A percentile compares a stretch with the other conserved stretches of the same genome.
Conservation (phyloP, 2,113 vertebrate species). For the Sula dactylatra region DNA sequence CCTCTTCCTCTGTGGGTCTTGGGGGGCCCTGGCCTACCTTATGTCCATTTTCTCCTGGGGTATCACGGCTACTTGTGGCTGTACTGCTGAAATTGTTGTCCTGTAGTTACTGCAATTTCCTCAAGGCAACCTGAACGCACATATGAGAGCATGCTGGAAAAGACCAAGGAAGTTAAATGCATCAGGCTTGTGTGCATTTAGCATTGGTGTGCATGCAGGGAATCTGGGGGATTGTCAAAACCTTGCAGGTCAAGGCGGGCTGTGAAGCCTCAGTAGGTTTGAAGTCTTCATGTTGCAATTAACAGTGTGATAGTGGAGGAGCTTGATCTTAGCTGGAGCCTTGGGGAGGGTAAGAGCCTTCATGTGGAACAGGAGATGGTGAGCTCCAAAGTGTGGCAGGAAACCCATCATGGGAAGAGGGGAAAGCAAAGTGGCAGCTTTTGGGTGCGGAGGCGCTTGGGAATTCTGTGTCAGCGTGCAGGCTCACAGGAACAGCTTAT, state of each 20-base stretch:
- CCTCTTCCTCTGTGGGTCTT: neutral
- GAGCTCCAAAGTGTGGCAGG: neutral
- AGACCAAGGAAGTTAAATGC: neutral
- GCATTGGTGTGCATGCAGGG: rapidly evolving
- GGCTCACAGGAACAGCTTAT: neutral
- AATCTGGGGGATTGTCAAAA: neutral
- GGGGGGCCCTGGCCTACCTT: neutral
- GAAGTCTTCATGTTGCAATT: neutral
- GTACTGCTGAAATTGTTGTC: neutral
- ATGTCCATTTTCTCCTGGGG: neutral
- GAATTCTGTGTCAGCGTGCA: too few species aligned
- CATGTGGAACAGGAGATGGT: neutral
- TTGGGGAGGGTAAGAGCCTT: neutral
- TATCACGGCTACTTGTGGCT: neutral
- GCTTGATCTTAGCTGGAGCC: neutral
- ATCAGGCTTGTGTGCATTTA: neutral
- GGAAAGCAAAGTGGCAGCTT: neutral
- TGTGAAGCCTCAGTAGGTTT: neutral
- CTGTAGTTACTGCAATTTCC: neutral
- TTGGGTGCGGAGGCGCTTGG: neutral
- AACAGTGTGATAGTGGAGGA: neutral
- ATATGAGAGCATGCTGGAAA: neutral
- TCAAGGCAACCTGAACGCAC: neutral
- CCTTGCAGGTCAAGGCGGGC: neutral
- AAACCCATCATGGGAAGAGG: neutral